phyloP scores from a whole-genome alignment of 35 echinoderm and acorn worm species.

The Lytechinus pictus region DNA sequence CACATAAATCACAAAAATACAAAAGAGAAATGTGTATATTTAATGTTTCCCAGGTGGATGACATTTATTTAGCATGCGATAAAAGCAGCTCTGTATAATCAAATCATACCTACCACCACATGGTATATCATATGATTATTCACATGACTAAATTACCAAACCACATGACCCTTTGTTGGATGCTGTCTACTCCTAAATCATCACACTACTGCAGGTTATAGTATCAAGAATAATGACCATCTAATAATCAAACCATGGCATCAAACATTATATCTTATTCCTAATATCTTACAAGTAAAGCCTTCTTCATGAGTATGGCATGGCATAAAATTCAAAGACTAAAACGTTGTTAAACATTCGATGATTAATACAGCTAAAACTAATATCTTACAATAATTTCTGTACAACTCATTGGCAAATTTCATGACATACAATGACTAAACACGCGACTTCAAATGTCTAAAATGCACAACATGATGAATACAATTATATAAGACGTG shows the following conservation, averaged over 20 bases:
- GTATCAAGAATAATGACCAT: slow-evolving; percentile 4
- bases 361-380: slow-evolving; percentile 37
- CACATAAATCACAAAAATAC: background rate
- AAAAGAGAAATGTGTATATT: background rate
- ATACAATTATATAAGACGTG: slow-evolving; percentile 32
- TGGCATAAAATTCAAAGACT: background rate
- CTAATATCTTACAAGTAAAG: background rate
- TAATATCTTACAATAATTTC: slow-evolving; percentile 48
- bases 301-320: background rate
- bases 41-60: slow-evolving; percentile 36
- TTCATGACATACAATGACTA: slow-evolving; percentile 30
- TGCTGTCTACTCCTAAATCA: slow-evolving; percentile 35
- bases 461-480: slow-evolving; percentile 49
- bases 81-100: background rate
- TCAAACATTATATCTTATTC: slow-evolving; percentile 13
- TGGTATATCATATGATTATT: background rate
- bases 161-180: background rate
- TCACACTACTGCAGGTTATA: slow-evolving; percentile 35
- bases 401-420: slow-evolving; percentile 54
- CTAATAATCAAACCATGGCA: slow-evolving; percentile 18
- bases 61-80: slow-evolving; percentile 49
- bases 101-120: background rate
- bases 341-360: background rate
- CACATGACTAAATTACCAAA: slow-evolving; percentile 24
- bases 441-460: slow-evolving; percentile 22